phyloP scores from a whole-genome alignment of 2,888 invertebrate genomes.

The Amaurobius ferox region DNA sequence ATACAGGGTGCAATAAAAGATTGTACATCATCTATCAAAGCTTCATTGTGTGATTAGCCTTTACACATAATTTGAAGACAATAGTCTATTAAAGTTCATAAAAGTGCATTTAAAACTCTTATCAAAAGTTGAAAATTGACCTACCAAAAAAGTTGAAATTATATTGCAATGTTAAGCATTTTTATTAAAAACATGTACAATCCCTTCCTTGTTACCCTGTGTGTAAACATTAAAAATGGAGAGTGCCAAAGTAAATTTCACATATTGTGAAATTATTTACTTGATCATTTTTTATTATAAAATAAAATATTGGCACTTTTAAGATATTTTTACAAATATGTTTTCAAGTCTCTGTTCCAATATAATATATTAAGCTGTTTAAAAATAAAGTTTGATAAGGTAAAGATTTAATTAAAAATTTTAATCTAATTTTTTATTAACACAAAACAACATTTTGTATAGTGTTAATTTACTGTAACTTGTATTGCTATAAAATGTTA shows the following conservation, averaged over 20 bases:
- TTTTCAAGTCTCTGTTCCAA: not conserved
- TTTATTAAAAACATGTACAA: too few relatives aligned
- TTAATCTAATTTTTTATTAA: not conserved
- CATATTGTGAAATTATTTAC: not conserved
- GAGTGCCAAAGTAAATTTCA: constrained; percentile 1
- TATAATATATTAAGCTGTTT: not conserved
- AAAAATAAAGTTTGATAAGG: not conserved
- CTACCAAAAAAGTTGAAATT: too few relatives aligned
- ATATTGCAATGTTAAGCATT: too few relatives aligned
- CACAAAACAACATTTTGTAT: not conserved
- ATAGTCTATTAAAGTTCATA: not conserved
- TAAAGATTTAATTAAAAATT: not conserved
- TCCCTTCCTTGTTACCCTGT: not conserved
- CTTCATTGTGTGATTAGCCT: not conserved
- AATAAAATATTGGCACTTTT: not conserved
- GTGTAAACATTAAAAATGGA: not conserved
- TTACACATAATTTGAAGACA: not conserved
- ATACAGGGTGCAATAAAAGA: constrained; percentile 51
- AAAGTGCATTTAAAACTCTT: not conserved
- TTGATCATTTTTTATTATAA: not conserved
- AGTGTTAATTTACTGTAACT: not conserved
- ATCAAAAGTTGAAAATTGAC: not conserved
- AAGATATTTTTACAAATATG: not conserved
- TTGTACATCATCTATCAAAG: constrained; percentile 5
- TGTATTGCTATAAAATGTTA: not conserved